Conservation (phyloP, 2,113 vertebrate genomes). For the Sylvia atricapilla region DNA sequence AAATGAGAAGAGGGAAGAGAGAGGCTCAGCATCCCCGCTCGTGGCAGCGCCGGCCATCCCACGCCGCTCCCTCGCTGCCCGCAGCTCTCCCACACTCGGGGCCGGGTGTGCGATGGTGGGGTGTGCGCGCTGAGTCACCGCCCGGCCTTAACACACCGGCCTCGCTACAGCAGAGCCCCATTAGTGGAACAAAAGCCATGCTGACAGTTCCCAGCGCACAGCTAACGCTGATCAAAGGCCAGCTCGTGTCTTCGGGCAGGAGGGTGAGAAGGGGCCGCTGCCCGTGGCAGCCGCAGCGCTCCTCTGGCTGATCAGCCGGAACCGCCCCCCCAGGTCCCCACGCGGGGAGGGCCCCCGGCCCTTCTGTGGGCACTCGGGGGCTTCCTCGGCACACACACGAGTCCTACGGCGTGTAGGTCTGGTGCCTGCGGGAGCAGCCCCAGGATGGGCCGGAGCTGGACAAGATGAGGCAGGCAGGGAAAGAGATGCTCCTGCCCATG, state of each 20-base stretch:
- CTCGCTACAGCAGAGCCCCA: neutral
- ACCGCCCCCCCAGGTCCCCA: neutral
- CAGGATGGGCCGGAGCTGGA: neutral
- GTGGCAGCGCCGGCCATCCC: neutral
- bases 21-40: neutral
- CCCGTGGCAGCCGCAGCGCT: neutral
- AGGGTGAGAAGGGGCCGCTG: neutral
- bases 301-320: neutral
- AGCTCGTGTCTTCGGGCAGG: neutral
- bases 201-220: neutral
- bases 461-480: neutral
- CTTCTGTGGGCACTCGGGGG: neutral
- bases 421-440: neutral
- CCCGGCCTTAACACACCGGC: neutral
- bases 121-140: neutral
- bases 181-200: neutral
- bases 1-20: neutral
- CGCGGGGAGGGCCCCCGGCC: neutral
- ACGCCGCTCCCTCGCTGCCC: neutral
- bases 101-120: neutral
- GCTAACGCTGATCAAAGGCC: neutral
- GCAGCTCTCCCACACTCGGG: neutral
- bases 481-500: neutral
- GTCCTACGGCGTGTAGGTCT: rapidly evolving
- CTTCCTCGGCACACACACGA: too few species aligned